Evolutionary conservation across 2,888 invertebrate species (phyloP).

Genomic region (Anodontia alba): DNA sequence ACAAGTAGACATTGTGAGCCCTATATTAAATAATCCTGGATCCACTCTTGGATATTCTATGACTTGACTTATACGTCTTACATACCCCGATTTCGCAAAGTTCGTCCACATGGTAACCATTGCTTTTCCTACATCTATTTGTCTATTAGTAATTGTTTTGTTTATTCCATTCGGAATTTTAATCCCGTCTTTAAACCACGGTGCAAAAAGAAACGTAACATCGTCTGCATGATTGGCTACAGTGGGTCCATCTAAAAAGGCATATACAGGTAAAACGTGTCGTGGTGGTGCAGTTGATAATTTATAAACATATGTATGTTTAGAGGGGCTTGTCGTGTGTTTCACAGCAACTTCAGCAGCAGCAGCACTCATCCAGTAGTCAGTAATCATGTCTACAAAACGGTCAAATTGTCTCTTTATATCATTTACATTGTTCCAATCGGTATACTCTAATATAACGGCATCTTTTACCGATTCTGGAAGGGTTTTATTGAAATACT

Average conservation of each 20-base stretch:
- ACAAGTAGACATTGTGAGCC: no score
- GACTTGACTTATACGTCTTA: no score
- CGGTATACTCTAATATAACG: not conserved
- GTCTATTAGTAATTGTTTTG: not conserved
- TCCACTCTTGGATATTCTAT: no score
- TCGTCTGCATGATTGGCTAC: not conserved
- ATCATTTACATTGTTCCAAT: not conserved
- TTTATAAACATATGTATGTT: not conserved
- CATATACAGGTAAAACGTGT: not conserved
- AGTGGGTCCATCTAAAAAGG: not conserved
- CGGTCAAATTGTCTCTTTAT: not conserved
- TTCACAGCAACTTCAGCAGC: not conserved
- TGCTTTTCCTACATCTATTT: not conserved
- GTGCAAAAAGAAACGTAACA: not conserved
- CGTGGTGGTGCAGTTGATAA: not conserved
- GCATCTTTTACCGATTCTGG: not conserved
- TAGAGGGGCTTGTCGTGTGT: not conserved
- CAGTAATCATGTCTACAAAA: not conserved
- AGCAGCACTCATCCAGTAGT: not conserved
- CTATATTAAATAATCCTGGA: no score
- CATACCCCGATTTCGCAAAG: not conserved
- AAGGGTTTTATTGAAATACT: not conserved
- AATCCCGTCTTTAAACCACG: not conserved
- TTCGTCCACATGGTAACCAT: not conserved
- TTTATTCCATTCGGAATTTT: not conserved